Conservation (phyloP, 1,140 invertebrate genomes). For the Chrysoperla carnea region DNA sequence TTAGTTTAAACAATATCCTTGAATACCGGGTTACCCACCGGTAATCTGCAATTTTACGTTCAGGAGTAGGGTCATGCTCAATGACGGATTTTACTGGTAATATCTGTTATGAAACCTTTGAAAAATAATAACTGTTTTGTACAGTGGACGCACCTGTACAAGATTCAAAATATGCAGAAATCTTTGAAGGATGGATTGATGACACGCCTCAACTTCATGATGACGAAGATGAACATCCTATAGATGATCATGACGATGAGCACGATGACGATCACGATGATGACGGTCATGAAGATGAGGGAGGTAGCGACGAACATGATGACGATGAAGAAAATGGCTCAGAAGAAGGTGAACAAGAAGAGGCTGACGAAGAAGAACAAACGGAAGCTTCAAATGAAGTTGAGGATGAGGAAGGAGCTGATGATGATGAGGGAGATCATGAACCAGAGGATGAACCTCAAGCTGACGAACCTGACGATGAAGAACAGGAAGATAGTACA, state of each 20-base stretch:
- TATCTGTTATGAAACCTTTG: too few relatives aligned
- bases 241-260: conserved; percentile 13
- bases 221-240: conserved; percentile 20
- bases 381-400: conserved; percentile 8
- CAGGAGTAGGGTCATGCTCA: too few relatives aligned
- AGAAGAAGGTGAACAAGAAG: conserved; percentile 15
- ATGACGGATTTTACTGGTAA: too few relatives aligned
- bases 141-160: conserved; percentile 51
- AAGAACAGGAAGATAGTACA: conserved; percentile 19
- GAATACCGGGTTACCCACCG: too few relatives aligned
- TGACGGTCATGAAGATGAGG: conserved; percentile 10
- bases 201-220: conserved; percentile 31
- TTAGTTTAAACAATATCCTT: too few relatives aligned
- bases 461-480: conserved; percentile 20
- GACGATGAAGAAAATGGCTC: conserved; percentile 18
- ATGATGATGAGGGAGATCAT: conserved; percentile 17
- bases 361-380: conserved; percentile 20
- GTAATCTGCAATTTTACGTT: too few relatives aligned
- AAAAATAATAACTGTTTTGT: too few relatives aligned
- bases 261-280: conserved; percentile 5
- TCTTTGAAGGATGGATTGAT: conserved; percentile 64
- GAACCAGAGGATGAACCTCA: conserved; percentile 12
- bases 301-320: conserved; percentile 19
- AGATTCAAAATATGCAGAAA: conserved; percentile 50
- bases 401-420: conserved; percentile 11